Base-by-base conservation (phyloP, 2,888 invertebrate genomes). In the Torymus tubicola region DNA sequence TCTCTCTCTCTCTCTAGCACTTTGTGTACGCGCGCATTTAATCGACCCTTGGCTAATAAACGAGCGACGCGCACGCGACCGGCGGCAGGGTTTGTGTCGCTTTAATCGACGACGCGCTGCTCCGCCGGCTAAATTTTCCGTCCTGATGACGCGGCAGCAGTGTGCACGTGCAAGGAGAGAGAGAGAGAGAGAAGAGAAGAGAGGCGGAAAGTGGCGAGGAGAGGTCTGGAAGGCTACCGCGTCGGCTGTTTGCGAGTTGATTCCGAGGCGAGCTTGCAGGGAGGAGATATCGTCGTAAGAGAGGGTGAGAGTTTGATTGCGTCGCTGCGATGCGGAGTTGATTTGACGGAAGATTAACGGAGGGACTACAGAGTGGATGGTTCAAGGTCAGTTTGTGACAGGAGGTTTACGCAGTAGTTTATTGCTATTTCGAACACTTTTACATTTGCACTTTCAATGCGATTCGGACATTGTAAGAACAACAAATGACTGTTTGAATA, bases 31-130 rank as follows among this genome's bases (percentile, higher is more conserved):
- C 71, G 52, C 42, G 78, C 80, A 75, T 84, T 84, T 82, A 84
- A 84, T 82, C 81, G 76, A 84, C 78, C 82, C 81, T 78, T 69
- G 74, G 80, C 81, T 84, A 83, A 83, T 83, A 85, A 81, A 81
- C 61, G 69, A 79, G 21, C 72, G 58, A 55, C 72, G 10, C 63
- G 42, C 69, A 53, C 21, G 58, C 11, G 24, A 14, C 24, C 50
- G 13, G 14, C 13, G 55, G 60, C 18, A 8, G 18, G 52, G 58
- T 68, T 68, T 71, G 80, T 71, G 80, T 76, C 71, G 76, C 76
- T 81, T 77, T 77, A 80, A 80, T 76, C 63, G 75, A 69, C 64
- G 76, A 71, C 57, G 55, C 71, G 53, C 5, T 65, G 65, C 64
- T 18, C 16, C 16, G 64, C 13, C 65, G 74, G 42, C 55, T 70